Conservation (phyloP, 2,113 vertebrate species). For the Elgaria multicarinata region DNA sequence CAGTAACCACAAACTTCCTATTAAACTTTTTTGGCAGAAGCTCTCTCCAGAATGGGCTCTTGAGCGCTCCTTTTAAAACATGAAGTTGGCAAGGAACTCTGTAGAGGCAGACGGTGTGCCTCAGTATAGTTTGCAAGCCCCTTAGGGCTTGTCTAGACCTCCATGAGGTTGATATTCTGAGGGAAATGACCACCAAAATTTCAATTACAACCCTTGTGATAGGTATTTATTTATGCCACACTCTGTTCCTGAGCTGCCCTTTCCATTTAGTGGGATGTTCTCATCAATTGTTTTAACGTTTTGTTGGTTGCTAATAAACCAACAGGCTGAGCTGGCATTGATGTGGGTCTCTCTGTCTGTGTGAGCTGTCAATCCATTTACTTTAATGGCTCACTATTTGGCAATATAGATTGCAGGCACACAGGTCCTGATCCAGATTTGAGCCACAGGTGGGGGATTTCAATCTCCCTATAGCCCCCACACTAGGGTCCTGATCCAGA, state of each 20-base stretch:
- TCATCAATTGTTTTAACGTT: background rate
- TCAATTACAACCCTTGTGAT: background rate
- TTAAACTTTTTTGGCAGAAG: slow-evolving; percentile 2
- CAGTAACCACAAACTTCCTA: slow-evolving; percentile 1
- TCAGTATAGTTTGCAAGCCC: background rate
- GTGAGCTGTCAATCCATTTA: background rate
- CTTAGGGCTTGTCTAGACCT: background rate
- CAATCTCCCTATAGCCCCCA: too few relatives aligned
- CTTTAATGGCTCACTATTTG: too few relatives aligned
- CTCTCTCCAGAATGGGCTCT: background rate
- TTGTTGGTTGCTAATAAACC: background rate
- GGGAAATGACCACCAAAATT: background rate
- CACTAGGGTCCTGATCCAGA: too few relatives aligned
- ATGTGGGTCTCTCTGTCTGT: background rate
- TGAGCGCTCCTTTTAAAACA: background rate
- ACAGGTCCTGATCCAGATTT: too few relatives aligned
- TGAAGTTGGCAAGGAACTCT: background rate
- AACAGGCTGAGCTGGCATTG: background rate
- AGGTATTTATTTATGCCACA: background rate
- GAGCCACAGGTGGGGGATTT: background rate
- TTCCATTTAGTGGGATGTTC: background rate
- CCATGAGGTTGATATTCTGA: background rate
- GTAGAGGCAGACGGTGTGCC: background rate
- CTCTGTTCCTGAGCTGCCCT: background rate
- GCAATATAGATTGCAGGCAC: too few relatives aligned